phyloP scores from a whole-genome alignment of 2,888 invertebrate species.

The Octonoba sinensis region DNA sequence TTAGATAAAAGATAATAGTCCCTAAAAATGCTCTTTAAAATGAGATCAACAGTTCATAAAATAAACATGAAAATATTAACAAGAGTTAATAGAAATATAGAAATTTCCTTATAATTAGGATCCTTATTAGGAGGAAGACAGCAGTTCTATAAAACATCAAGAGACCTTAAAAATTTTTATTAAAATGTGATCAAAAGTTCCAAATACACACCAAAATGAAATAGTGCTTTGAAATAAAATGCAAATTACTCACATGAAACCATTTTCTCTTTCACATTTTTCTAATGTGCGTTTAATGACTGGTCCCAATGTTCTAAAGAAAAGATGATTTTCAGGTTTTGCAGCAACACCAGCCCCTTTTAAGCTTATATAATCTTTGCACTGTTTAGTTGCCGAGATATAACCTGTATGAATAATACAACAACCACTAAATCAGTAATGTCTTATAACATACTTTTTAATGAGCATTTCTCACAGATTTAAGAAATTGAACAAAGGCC shows the following conservation, averaged over 20 bases:
- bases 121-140: too few relatives aligned
- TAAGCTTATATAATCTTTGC: conserved; percentile 75
- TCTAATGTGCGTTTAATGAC: conserved; percentile 76
- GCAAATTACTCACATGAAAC: conserved; percentile 75
- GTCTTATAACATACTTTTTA: background rate
- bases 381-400: conserved; percentile 73
- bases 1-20: too few relatives aligned
- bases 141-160: too few relatives aligned
- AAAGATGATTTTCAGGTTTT: conserved; percentile 76
- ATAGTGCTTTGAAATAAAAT: too few relatives aligned
- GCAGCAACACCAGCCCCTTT: conserved; percentile 76
- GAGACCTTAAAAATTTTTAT: too few relatives aligned
- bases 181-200: too few relatives aligned
- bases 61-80: too few relatives aligned
- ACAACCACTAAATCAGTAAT: background rate
- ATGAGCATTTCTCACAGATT: background rate
- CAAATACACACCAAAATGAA: too few relatives aligned
- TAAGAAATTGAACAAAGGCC: background rate
- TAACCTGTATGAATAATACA: conserved; percentile 70
- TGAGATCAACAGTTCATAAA: too few relatives aligned
- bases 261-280: conserved; percentile 78
- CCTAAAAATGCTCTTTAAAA: too few relatives aligned
- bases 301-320: conserved; percentile 76
- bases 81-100: too few relatives aligned
- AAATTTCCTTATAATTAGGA: too few relatives aligned